phyloP scores from a whole-genome alignment of 2,113 vertebrate species.

The Hoplias malabaricus region DNA sequence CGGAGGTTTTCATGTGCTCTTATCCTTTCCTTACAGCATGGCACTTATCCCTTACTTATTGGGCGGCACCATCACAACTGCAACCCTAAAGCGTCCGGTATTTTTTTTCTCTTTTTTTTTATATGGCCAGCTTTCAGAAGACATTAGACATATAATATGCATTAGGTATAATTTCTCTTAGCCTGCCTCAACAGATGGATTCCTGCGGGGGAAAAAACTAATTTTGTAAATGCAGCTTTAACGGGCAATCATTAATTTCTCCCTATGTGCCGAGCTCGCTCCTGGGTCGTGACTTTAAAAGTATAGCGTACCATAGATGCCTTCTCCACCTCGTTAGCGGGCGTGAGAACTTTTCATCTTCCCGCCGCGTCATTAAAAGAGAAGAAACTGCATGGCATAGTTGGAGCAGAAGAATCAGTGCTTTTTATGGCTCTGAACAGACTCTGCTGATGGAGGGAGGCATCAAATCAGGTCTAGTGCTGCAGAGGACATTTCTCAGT shows the following conservation, averaged over 20 bases:
- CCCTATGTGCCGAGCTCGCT: background rate
- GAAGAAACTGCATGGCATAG: background rate
- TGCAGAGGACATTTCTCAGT: conserved; percentile 39
- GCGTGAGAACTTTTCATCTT: background rate
- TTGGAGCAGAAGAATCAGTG: background rate
- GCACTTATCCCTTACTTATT: background rate
- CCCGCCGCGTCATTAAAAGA: conserved; percentile 4
- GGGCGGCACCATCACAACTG: background rate
- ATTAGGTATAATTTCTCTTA: conserved; percentile 20
- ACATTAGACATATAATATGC: conserved; percentile 11
- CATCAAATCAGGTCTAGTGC: conserved; percentile 25
- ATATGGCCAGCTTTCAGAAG: conserved; percentile 19
- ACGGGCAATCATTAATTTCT: conserved; percentile 23
- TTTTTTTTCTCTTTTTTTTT: no score
- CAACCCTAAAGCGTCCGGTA: conserved; percentile 9
- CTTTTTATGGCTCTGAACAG: conserved; percentile 16
- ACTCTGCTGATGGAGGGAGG: conserved; percentile 24
- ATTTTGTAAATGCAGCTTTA: conserved; percentile 35
- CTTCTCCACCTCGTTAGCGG: background rate
- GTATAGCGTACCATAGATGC: background rate
- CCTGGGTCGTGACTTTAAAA: conserved; percentile 5
- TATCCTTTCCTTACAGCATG: conserved; percentile 17
- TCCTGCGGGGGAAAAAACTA: background rate
- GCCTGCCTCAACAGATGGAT: background rate
- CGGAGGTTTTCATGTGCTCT: conserved; percentile 25